Evolutionary conservation across 2,113 vertebrate species (phyloP), one percentile per base, ranked within the genome.

Genomic region (Macquaria australasica): DNA sequence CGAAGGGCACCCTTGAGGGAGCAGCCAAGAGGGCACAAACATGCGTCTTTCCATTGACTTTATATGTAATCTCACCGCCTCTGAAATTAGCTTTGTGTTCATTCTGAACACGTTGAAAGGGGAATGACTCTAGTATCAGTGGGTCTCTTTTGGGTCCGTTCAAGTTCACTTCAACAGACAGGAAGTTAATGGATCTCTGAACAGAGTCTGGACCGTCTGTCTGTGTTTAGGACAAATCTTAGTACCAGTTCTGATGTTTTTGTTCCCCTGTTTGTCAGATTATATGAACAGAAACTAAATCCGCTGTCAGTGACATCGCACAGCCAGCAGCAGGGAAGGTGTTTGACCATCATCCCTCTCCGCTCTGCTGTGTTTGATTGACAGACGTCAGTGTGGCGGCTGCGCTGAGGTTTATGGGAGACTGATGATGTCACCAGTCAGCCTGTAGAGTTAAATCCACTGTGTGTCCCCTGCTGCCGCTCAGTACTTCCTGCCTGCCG

Each of bases 401-500:
- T 55, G 55, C 63, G 48, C 77, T 50, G 83, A 87, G 84, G 86
- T 83, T 85, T 69, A 83, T 34, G 37, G 82, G 60, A 62, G 79
- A 85, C 69, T 70, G 86, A 88, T n/a, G 85, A 87, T 85, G 88
- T 81, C 89, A 79, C 79, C 72, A 60, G 80, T 86, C 78, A 41
- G 66, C 68, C 82, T 5, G 63, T 82, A 66, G 63, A 82, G 81
- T 83, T 64, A 78, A 82, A 89, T 83, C 84, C 87, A 90, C 77
- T 74, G 86, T 83, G 80, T 83, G 77, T 63, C 82, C 82, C 80
- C 55, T 11, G 41, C 85, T 50, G 69, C 75, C 48, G n/a, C 79
- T 68, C 72, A 58, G 63, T 82, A 68, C 79, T 84, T 82, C 73
- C 68, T 79, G 73, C 77, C 76, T 6, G 72, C 67, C 39, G 43